Evolutionary conservation across 1,140 invertebrate genomes (phyloP).

Genomic region (Sminthurinus signatus): DNA sequence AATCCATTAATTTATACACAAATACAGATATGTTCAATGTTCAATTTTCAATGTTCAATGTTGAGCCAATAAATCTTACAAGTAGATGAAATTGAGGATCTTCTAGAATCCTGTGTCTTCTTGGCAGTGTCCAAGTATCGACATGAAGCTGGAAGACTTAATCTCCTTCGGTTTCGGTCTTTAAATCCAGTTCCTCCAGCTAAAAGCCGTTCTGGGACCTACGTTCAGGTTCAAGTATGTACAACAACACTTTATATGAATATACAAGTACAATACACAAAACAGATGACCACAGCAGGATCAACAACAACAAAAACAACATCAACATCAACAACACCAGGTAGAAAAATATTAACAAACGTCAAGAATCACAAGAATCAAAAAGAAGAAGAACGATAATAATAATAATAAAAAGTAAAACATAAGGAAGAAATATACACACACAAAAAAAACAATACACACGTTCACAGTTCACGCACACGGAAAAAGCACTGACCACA

Average conservation of each 20-base stretch:
- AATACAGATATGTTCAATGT: too few species aligned
- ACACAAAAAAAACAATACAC: too few species aligned
- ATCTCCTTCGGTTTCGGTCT: conserved; percentile 46
- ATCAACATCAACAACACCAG: background rate
- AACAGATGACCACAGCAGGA: background rate
- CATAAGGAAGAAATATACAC: too few species aligned
- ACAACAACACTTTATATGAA: background rate
- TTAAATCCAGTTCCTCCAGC: conserved; percentile 44
- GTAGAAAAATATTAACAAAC: too few species aligned
- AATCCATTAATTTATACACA: too few species aligned
- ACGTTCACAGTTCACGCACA: too few species aligned
- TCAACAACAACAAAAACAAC: too few species aligned
- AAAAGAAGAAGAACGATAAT: too few species aligned
- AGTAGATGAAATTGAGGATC: conserved; percentile 46
- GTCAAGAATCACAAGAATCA: too few species aligned
- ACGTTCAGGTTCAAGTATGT: conserved; percentile 12
- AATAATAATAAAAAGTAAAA: too few species aligned
- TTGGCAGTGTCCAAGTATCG: conserved; percentile 42
- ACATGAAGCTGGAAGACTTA: conserved; percentile 46
- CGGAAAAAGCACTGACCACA: too few species aligned
- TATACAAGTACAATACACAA: background rate
- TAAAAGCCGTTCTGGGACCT: conserved; percentile 44
- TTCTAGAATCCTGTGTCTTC: conserved; percentile 40
- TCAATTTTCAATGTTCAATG: too few species aligned
- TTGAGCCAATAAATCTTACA: conserved; percentile 47